Conservation (phyloP, 2,797 vertebrate genomes). For the Rhinogobio ventralis region DNA sequence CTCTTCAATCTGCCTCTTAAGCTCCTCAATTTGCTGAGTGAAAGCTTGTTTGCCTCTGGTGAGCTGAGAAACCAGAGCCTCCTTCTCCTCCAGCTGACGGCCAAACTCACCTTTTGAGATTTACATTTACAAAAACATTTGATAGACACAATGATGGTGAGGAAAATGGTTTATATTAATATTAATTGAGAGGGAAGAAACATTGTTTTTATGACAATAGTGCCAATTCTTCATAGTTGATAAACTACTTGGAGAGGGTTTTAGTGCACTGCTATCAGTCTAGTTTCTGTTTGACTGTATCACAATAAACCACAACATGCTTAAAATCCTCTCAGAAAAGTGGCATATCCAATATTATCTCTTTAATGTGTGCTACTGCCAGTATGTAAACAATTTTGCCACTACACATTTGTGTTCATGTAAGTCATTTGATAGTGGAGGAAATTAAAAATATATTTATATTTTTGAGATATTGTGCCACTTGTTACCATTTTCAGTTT, state of each 20-base stretch:
- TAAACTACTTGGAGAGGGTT: neutral
- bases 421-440: neutral
- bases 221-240: neutral
- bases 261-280: neutral
- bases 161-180: neutral
- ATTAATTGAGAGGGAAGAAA: neutral
- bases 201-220: neutral
- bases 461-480: neutral
- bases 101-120: slow-evolving; percentile 13
- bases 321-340: neutral
- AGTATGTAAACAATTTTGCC: neutral
- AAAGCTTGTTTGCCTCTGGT: slow-evolving; percentile 31
- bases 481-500: slow-evolving; percentile 86
- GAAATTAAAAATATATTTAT: neutral
- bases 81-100: slow-evolving; percentile 17
- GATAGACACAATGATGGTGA: neutral
- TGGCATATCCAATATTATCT: neutral
- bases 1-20: slow-evolving; percentile 17
- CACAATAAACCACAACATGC: neutral
- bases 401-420: neutral
- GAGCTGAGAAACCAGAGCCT: slow-evolving; percentile 24
- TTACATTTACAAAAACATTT: neutral
- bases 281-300: neutral
- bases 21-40: slow-evolving; percentile 21
- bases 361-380: neutral